These are phyloP conservation scores for Eriosoma lanigerum DNA, from an alignment of 1,140 invertebrate genomes.

Conservation along the genomic window DNA sequence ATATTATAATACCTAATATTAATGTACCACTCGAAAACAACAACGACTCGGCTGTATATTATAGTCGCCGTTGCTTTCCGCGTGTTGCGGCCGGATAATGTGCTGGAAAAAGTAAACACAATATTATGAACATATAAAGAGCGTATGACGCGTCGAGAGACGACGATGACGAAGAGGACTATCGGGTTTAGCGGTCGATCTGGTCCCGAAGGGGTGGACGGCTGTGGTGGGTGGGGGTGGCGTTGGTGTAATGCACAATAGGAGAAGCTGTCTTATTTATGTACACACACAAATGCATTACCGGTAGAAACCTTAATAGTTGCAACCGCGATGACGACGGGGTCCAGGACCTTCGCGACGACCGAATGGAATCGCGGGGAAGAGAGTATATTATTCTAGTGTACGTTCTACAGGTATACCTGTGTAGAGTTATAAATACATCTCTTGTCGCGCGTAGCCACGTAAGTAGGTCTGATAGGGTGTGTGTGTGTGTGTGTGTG, in stretches of 20 bases:
- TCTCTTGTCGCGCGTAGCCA: too few species aligned
- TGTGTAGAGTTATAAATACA: too few species aligned
- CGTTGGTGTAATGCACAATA: conserved; percentile 24
- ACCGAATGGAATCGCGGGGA: not conserved
- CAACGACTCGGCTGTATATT: too few species aligned
- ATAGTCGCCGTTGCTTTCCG: not conserved
- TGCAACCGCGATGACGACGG: conserved; percentile 11
- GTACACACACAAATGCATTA: not conserved
- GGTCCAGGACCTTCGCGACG: not conserved
- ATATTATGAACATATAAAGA: conserved; percentile 29
- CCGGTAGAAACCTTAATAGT: conserved; percentile 43
- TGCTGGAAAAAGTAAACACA: conserved; percentile 27
- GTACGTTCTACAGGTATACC: not conserved
- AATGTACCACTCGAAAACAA: too few species aligned
- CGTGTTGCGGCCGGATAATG: conserved; percentile 14
- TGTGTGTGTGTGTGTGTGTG: not conserved
- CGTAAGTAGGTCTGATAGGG: not conserved
- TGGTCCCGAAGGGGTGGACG: not conserved
- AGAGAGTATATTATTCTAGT: not conserved
- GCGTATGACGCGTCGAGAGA: too few species aligned
- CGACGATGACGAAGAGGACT: conserved; percentile 12
- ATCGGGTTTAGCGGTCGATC: not conserved
- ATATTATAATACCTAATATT: too few species aligned
- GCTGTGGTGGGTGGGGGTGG: not conserved
- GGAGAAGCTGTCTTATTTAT: conserved; percentile 49